Evolutionary conservation across 2,113 vertebrate species (phyloP), one percentile per base, ranked within the genome.

Genomic region (Nestor notabilis): DNA sequence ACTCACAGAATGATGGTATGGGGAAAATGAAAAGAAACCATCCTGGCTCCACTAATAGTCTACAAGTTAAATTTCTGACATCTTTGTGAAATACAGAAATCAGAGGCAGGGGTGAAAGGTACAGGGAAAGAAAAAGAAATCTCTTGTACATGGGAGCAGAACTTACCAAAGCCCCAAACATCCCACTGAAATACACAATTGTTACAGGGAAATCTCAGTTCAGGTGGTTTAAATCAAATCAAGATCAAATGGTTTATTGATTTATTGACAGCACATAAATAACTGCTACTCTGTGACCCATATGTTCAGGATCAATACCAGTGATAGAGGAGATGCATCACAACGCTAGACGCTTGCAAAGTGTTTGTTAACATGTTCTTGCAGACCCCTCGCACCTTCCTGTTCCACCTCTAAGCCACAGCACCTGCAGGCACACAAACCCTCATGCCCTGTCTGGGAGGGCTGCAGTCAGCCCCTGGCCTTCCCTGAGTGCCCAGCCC

Each of bases 401-500:
- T 3, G 1, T 19, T 43, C 10, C 25, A n/a, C 17, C 21, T 15
- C 16, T 5, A 18, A 37, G 20, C 33, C 60, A 13, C 0, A 2
- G 21, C 13, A 61, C 6, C 18, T 5, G 1, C 1, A 1, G 39
- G 17, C 4, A 3, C 75, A 68, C 13, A 44, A 58, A 25, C 5
- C 13, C 18, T 25, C 3, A 1, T 2, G 0, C 5, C 7, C 10
- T 2, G 0, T 16, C 13, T 29, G 19, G 2, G 2, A 55, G 17
- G 20, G 19, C 39, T 63, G 20, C 31, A 39, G 35, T 7, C 15
- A 55, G 31, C 11, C 20, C 63, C 47, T 19, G 28, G 3, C 31
- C 47, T 18, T 46, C 11, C 13, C 20, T 2, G 3, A 11, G 12
- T 0, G 1, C 39, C 47, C 0, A 0, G 3, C 15, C 33, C 29